phyloP scores from a whole-genome alignment of 2,797 vertebrate genomes.

The Lacerta bilineata region DNA sequence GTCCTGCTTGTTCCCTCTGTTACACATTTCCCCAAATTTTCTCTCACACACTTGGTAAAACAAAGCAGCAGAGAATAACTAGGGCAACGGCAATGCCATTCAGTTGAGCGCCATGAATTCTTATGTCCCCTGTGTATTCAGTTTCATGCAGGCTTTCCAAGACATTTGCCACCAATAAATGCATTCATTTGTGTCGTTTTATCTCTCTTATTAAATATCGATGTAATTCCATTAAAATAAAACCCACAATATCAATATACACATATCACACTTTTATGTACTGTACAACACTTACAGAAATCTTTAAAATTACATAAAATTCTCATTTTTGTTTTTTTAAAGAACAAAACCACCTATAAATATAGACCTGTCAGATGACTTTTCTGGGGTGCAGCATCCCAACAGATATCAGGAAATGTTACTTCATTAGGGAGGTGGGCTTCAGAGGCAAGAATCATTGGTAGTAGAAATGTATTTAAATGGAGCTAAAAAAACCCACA shows the following conservation, averaged over 20 bases:
- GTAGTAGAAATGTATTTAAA: no score
- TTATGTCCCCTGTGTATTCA: not conserved
- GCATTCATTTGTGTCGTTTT: slow-evolving; percentile 26
- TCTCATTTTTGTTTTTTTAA: not conserved
- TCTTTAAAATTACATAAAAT: not conserved
- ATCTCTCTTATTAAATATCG: not conserved
- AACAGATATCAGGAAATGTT: not conserved
- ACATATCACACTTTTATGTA: not conserved
- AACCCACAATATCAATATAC: not conserved
- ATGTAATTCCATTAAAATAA: not conserved
- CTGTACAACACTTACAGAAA: not conserved
- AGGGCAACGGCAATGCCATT: slow-evolving; percentile 19
- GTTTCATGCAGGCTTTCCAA: slow-evolving; percentile 32
- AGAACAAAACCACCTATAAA: not conserved
- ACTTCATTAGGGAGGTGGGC: no score
- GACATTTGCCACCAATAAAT: slow-evolving; percentile 3
- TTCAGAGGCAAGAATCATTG: no score
- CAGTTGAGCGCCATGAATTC: slow-evolving; percentile 19
- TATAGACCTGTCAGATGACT: not conserved
- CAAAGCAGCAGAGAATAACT: slow-evolving; percentile 48
- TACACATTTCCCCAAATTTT: slow-evolving; percentile 22
- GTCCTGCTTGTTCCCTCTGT: accelerated
- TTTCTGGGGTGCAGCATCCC: not conserved
- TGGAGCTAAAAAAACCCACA: no score
- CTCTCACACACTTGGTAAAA: slow-evolving; percentile 13